Evolutionary conservation across 2,888 invertebrate genomes (phyloP).

Genomic region (Trachelus stipa): DNA sequence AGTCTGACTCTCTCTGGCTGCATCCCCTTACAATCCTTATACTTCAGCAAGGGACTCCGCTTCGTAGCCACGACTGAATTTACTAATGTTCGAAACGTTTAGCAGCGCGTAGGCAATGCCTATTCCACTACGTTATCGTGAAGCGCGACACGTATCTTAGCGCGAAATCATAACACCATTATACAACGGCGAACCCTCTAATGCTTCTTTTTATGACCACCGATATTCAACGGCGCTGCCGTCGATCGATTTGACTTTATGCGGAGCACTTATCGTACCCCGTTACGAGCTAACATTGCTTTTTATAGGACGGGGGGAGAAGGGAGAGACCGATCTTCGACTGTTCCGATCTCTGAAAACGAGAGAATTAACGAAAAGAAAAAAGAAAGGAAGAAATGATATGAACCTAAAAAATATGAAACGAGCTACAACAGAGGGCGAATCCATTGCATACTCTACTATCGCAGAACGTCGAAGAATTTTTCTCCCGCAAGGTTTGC

Average conservation of each 20-base stretch:
- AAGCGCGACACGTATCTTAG: conserved; percentile 40
- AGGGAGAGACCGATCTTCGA: conserved; percentile 32
- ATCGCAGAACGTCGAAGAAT: not conserved
- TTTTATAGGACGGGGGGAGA: conserved; percentile 54
- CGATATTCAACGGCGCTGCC: conserved; percentile 52
- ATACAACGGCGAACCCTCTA: conserved; percentile 38
- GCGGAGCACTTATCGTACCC: conserved; percentile 62
- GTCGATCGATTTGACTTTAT: conserved; percentile 59
- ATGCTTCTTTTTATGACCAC: conserved; percentile 56
- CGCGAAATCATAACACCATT: conserved; percentile 61
- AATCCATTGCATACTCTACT: not conserved
- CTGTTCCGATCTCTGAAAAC: conserved; percentile 43
- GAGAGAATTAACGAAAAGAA: not conserved
- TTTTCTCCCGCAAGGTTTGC: not conserved
- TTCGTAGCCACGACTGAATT: not conserved
- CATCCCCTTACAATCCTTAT: not conserved
- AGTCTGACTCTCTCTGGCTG: not conserved
- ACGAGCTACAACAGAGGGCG: not conserved
- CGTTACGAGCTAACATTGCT: conserved; percentile 65
- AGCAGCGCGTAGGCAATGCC: conserved; percentile 34
- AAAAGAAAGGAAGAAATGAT: not conserved
- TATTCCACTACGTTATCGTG: conserved; percentile 17
- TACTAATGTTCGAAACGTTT: conserved; percentile 51
- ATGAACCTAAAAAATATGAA: not conserved
- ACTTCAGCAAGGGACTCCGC: not conserved